Conservation (phyloP, 2,113 vertebrate genomes). For the Chrysochloris asiatica region DNA sequence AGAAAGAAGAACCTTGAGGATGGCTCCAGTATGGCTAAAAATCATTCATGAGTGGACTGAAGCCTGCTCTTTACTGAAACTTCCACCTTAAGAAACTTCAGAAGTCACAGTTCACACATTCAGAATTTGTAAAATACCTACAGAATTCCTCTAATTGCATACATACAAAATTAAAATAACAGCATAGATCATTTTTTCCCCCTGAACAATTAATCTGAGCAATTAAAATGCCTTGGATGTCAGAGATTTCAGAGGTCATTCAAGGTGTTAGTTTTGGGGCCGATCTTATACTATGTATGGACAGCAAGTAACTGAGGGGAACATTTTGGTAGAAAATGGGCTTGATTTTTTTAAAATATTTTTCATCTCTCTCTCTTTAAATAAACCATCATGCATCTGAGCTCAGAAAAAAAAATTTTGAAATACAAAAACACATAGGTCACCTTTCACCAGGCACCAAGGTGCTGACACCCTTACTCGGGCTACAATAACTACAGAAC, state of each 20-base stretch:
- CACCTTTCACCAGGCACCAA: conserved; percentile 19
- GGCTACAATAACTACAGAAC: neutral
- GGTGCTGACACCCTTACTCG: neutral
- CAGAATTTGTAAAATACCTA: conserved; percentile 38
- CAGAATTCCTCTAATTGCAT: neutral
- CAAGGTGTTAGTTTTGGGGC: neutral
- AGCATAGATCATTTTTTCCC: neutral
- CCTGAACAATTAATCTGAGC: neutral
- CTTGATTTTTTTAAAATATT: conserved; percentile 46
- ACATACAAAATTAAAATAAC: neutral
- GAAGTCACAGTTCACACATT: conserved; percentile 53
- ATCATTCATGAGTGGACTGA: conserved; percentile 11
- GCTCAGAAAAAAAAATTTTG: conserved; percentile 42
- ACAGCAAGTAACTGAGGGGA: neutral
- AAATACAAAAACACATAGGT: conserved; percentile 23
- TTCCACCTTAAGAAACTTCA: conserved; percentile 4
- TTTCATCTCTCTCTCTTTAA: neutral
- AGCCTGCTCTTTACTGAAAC: neutral
- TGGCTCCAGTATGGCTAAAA: conserved; percentile 8
- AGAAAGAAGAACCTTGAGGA: conserved; percentile 16
- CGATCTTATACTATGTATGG: neutral
- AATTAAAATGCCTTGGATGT: neutral
- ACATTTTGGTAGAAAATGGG: neutral
- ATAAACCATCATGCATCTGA: conserved; percentile 19
- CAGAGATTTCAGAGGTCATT: neutral